phyloP scores from a whole-genome alignment of 2,888 invertebrate species.

The Rapana venosa region DNA sequence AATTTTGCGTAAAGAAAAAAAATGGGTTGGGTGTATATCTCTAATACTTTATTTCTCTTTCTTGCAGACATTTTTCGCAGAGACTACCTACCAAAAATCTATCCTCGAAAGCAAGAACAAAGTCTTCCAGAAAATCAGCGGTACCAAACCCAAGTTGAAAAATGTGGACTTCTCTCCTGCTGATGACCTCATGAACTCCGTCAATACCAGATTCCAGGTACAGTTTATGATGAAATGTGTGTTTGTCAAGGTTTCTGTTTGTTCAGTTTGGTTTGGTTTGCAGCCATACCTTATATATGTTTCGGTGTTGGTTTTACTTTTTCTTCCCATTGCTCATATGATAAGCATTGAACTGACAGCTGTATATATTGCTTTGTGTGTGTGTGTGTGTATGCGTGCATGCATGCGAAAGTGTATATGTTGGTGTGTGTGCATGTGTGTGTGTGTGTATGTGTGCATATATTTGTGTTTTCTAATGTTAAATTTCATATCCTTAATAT shows the following conservation, averaged over 20 bases:
- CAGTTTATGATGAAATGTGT: background rate
- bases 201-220: conserved; percentile 89
- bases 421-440: no score
- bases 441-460: no score
- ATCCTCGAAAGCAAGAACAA: conserved; percentile 97
- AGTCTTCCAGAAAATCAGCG: conserved; percentile 88
- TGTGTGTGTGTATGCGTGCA: background rate
- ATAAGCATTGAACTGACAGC: no score
- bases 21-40: no score
- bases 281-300: no score
- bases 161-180: conserved; percentile 86
- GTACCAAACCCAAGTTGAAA: conserved; percentile 86
- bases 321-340: no score
- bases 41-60: conserved; percentile 42
- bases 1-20: background rate
- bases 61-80: conserved; percentile 86
- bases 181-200: conserved; percentile 85
- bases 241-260: background rate
- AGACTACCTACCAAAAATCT: conserved; percentile 93
- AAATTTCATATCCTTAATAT: no score
- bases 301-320: no score
- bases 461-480: no score
- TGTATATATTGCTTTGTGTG: background rate
- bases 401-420: no score
- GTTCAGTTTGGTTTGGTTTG: background rate